phyloP scores from a whole-genome alignment of 2,797 vertebrate genomes.

The Sciurus vulgaris region DNA sequence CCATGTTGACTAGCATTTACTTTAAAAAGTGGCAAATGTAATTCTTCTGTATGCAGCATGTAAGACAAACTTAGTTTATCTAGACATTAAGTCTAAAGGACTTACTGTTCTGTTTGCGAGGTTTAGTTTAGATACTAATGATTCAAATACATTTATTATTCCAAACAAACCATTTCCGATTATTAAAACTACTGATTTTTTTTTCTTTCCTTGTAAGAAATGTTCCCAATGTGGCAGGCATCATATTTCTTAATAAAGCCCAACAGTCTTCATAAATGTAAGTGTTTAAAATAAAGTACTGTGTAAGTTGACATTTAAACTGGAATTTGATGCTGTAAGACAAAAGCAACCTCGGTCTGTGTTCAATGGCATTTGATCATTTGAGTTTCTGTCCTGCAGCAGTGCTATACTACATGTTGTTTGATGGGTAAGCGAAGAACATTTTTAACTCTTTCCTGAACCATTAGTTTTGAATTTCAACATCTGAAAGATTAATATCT shows the following conservation, averaged over 20 bases:
- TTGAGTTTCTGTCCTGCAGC: constrained; percentile 64
- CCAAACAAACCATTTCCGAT: constrained; percentile 76
- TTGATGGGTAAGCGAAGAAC: constrained; percentile 63
- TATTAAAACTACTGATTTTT: constrained; percentile 76
- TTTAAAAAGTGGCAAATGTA: constrained; percentile 82
- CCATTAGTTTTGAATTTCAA: not conserved
- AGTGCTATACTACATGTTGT: constrained; percentile 56
- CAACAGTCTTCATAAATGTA: constrained; percentile 69
- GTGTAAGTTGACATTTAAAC: constrained; percentile 86
- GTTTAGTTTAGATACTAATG: constrained; percentile 71
- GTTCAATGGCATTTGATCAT: constrained; percentile 87
- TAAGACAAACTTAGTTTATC: constrained; percentile 83
- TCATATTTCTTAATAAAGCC: constrained; percentile 71
- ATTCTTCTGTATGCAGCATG: constrained; percentile 84
- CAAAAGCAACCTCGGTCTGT: constrained; percentile 66
- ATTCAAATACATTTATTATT: constrained; percentile 84
- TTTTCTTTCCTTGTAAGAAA: constrained; percentile 79
- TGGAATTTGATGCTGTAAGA: constrained; percentile 80
- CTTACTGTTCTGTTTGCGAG: constrained; percentile 72
- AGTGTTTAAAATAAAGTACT: constrained; percentile 82
- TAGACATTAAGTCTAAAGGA: constrained; percentile 82
- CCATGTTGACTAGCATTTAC: constrained; percentile 85
- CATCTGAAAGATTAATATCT: constrained; percentile 66
- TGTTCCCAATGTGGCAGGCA: constrained; percentile 58
- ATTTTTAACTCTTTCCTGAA: constrained; percentile 66